phyloP scores from a whole-genome alignment of 2,888 invertebrate species.

The Enoplolaimus lenunculus region DNA sequence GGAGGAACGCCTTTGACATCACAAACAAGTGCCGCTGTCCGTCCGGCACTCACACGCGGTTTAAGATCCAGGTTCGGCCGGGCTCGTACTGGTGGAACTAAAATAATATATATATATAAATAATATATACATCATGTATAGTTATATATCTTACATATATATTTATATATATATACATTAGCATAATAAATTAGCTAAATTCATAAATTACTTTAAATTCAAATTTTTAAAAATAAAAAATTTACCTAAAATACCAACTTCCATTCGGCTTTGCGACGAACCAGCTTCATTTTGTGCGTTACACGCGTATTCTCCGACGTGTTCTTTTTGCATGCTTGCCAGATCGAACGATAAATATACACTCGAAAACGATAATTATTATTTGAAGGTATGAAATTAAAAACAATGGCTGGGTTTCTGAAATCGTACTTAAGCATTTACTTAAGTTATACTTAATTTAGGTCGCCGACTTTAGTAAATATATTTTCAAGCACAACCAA shows the following conservation, averaged over 20 bases:
- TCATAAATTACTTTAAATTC: too few relatives aligned
- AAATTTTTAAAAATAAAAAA: too few relatives aligned
- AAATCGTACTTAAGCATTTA: neutral
- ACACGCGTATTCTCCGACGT: slow-evolving; percentile 52
- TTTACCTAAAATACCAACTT: slow-evolving; percentile 51
- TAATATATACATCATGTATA: too few relatives aligned
- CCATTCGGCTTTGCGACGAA: slow-evolving; percentile 46
- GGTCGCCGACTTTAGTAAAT: too few relatives aligned
- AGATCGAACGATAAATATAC: neutral
- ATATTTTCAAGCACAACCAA: too few relatives aligned
- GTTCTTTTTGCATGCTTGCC: too few relatives aligned
- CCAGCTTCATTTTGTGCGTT: slow-evolving; percentile 50
- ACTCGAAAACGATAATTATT: neutral
- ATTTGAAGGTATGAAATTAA: neutral
- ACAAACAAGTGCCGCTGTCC: slow-evolving; percentile 49
- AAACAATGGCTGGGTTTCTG: neutral
- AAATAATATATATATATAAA: too few relatives aligned
- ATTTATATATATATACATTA: too few relatives aligned
- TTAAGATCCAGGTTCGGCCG: slow-evolving; percentile 34
- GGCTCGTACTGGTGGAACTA: slow-evolving; percentile 44
- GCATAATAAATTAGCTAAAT: too few relatives aligned
- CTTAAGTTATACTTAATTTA: too few relatives aligned
- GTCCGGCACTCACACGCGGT: slow-evolving; percentile 45
- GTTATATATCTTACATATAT: too few relatives aligned
- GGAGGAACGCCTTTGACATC: slow-evolving; percentile 46